These are phyloP conservation scores for Oscheius myriophilus DNA, from an alignment of 2,888 invertebrate species.

Conservation along the genomic window DNA sequence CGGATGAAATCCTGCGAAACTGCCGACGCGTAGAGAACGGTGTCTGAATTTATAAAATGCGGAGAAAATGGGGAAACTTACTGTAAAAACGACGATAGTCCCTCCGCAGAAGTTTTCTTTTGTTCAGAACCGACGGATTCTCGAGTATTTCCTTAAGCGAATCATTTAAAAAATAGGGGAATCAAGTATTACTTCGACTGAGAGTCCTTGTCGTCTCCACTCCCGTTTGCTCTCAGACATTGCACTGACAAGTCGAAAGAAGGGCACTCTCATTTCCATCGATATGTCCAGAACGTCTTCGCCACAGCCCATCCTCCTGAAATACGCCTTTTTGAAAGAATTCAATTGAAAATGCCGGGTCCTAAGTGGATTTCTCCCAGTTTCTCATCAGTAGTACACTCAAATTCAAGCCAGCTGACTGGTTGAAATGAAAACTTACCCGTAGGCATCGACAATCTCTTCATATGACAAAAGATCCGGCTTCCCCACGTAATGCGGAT, in stretches of 20 bases:
- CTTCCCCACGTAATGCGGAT: conserved; percentile 19
- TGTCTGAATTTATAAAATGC: background rate
- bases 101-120: background rate
- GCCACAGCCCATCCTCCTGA: conserved; percentile 1
- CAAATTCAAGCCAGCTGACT: too few species aligned
- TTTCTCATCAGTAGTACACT: too few species aligned
- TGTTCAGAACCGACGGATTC: conserved; percentile 4
- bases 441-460: background rate
- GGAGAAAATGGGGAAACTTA: background rate
- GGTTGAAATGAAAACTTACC: conserved; percentile 7
- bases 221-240: background rate
- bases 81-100: conserved; percentile 9
- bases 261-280: conserved; percentile 7
- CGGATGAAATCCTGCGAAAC: conserved; percentile 2
- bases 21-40: background rate
- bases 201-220: background rate
- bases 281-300: conserved; percentile 1
- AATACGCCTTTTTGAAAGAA: background rate
- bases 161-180: background rate
- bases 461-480: conserved; percentile 14
- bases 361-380: too few species aligned
- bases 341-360: background rate
- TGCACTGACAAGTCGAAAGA: background rate
- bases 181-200: background rate
- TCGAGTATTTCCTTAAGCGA: background rate